Conservation (phyloP, 2,797 vertebrate genomes). For the Peromyscus aztecus region DNA sequence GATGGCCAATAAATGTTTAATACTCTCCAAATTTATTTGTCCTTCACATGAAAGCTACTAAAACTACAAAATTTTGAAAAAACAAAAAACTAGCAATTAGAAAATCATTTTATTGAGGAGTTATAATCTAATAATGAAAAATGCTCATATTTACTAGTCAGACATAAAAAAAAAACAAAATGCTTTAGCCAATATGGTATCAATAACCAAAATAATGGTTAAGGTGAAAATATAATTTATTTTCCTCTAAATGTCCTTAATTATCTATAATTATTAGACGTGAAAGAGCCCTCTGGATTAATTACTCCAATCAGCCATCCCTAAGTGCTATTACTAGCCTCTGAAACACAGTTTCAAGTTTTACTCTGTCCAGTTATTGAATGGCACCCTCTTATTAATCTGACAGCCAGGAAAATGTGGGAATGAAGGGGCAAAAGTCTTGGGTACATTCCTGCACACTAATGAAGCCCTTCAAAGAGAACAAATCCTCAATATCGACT, state of each 20-base stretch:
- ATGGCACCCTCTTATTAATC: conserved; percentile 55
- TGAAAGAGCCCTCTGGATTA: conserved; percentile 57
- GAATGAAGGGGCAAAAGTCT: conserved; percentile 64
- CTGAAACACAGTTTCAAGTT: conserved; percentile 73
- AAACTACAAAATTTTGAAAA: conserved; percentile 1
- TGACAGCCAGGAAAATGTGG: conserved; percentile 68
- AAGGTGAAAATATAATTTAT: conserved; percentile 59
- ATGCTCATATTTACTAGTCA: conserved; percentile 51
- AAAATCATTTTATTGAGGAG: conserved; percentile 52
- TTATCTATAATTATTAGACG: conserved; percentile 32
- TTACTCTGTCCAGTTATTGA: conserved; percentile 64
- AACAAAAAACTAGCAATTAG: neutral
- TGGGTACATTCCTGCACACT: conserved; percentile 73
- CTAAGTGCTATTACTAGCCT: conserved; percentile 52
- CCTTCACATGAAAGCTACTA: conserved; percentile 59
- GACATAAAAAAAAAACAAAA: conserved; percentile 59
- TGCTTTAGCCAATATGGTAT: conserved; percentile 41
- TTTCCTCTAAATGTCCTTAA: conserved; percentile 45
- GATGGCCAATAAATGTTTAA: conserved; percentile 52
- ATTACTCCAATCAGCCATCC: conserved; percentile 39
- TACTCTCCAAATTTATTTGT: conserved; percentile 59
- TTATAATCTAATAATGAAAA: conserved; percentile 56
- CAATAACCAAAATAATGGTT: conserved; percentile 51
- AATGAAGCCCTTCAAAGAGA: conserved; percentile 78
- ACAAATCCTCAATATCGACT: conserved; percentile 61